These are phyloP conservation scores for Eurytoma adleriae DNA, from an alignment of 2,888 invertebrate species.

Conservation along the genomic window DNA sequence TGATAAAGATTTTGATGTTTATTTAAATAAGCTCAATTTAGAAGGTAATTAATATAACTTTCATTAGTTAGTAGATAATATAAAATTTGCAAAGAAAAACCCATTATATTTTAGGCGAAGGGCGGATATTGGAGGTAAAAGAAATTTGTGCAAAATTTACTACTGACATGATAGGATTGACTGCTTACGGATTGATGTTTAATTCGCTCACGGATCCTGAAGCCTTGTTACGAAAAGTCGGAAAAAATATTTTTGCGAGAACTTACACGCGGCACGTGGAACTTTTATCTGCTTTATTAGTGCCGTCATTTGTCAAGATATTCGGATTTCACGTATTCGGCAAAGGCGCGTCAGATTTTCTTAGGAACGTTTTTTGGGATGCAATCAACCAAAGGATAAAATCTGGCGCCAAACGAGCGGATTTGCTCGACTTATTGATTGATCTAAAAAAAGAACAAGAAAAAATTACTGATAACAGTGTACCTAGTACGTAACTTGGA, in stretches of 20 bases:
- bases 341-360: conserved; percentile 68
- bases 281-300: conserved; percentile 74
- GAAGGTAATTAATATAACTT: conserved; percentile 59
- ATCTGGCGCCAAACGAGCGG: conserved; percentile 72
- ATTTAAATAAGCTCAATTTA: conserved; percentile 59
- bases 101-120: conserved; percentile 53
- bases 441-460: conserved; percentile 69
- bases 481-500: not conserved
- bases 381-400: conserved; percentile 74
- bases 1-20: conserved; percentile 60
- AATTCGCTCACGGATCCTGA: conserved; percentile 75
- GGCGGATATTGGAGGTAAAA: conserved; percentile 65
- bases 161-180: conserved; percentile 76
- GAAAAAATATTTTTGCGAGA: conserved; percentile 74
- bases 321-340: conserved; percentile 74
- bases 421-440: conserved; percentile 77
- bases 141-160: conserved; percentile 68
- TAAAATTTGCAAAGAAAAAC: not conserved
- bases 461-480: conserved; percentile 44
- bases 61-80: not conserved
- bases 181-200: conserved; percentile 76
- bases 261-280: conserved; percentile 70
- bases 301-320: conserved; percentile 72
- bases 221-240: conserved; percentile 75
- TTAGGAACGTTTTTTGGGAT: conserved; percentile 74